A percentile compares a stretch with the other conserved stretches of the same genome.
These are phyloP conservation scores for Cetoscarus ocellatus DNA, from an alignment of 2,797 vertebrate genomes.

Conservation along the genomic window DNA sequence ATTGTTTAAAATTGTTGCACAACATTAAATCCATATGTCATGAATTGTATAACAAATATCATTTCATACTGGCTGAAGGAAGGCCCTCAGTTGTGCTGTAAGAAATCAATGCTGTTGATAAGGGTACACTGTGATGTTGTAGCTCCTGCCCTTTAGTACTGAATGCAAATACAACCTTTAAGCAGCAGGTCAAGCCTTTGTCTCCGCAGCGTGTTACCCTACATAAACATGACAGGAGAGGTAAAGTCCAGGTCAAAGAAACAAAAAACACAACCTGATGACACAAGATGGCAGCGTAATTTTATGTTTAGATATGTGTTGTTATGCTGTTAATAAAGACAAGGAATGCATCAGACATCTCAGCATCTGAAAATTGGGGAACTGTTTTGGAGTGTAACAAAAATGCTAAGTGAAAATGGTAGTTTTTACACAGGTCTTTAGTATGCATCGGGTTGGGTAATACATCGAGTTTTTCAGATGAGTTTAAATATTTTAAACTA, in stretches of 20 bases:
- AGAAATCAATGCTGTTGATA: conserved; percentile 7
- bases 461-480: too few species aligned
- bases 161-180: conserved; percentile 12
- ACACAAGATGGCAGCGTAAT: too few species aligned
- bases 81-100: not conserved
- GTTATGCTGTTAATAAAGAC: not conserved
- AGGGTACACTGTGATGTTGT: not conserved
- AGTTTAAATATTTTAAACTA: too few species aligned
- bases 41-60: not conserved
- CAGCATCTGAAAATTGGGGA: too few species aligned
- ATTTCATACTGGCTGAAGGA: not conserved
- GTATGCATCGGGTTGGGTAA: too few species aligned
- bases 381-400: too few species aligned
- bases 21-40: not conserved
- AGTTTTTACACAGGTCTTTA: too few species aligned
- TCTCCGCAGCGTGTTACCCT: not conserved
- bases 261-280: not conserved
- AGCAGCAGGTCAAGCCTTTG: conserved; percentile 11
- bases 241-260: not conserved
- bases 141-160: not conserved
- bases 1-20: not conserved
- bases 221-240: not conserved
- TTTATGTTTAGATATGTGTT: not conserved
- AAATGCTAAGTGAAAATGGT: too few species aligned
- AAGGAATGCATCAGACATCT: not conserved